Percentiles rank a stretch among this genome's conserved stretches.
Conservation (phyloP, 2,797 vertebrate species). For the Smutsia gigantea region DNA sequence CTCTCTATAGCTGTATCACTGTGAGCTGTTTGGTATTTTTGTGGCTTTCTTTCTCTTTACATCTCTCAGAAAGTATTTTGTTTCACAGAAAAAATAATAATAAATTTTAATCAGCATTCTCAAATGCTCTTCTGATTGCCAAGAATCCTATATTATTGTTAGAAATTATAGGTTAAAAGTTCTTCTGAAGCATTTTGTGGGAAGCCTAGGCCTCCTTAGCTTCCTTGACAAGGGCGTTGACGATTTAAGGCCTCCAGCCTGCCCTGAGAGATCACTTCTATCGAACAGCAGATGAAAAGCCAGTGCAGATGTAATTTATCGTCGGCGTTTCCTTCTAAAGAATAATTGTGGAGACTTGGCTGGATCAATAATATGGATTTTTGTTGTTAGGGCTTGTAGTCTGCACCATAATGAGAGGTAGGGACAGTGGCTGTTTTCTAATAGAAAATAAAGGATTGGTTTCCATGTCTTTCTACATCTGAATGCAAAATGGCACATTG, state of each 20-base stretch:
- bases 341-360: slow-evolving; percentile 99
- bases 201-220: slow-evolving; percentile 89
- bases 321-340: slow-evolving; percentile 98
- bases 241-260: slow-evolving; percentile 91
- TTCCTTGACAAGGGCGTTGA: slow-evolving; percentile 91
- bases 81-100: slow-evolving; percentile 69
- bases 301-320: slow-evolving; percentile 98
- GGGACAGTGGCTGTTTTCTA: slow-evolving; percentile 92
- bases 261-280: slow-evolving; percentile 92
- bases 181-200: slow-evolving; percentile 88
- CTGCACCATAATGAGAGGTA: slow-evolving; percentile 96
- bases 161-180: slow-evolving; percentile 88
- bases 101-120: slow-evolving; percentile 80
- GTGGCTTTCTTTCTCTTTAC: slow-evolving; percentile 60
- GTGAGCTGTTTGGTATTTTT: background rate
- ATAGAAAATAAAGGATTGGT: slow-evolving; percentile 91
- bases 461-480: slow-evolving; percentile 90
- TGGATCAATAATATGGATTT: slow-evolving; percentile 99
- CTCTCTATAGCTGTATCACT: accelerated
- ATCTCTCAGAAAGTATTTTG: slow-evolving; percentile 18
- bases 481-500: slow-evolving; percentile 90
- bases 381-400: slow-evolving; percentile 98
- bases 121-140: slow-evolving; percentile 76
- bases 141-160: slow-evolving; percentile 81
- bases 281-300: slow-evolving; percentile 98